These are phyloP conservation scores for Amiota minor DNA, from an alignment of 2,888 invertebrate species.

Conservation along the genomic window DNA sequence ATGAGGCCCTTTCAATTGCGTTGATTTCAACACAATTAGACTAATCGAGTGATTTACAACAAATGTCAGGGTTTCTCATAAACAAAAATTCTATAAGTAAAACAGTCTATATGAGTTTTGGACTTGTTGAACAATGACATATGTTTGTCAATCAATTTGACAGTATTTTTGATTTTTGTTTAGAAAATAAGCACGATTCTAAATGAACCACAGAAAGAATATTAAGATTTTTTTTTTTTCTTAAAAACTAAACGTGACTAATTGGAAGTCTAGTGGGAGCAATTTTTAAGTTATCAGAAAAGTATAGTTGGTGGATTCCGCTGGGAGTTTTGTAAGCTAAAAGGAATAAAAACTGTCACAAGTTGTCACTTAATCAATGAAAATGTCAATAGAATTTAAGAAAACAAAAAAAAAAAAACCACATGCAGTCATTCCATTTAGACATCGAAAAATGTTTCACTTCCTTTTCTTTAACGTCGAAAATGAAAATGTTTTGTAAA, in stretches of 20 bases:
- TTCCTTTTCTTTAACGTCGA: too few relatives aligned
- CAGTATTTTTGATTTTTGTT: slow-evolving; percentile 55
- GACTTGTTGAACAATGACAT: slow-evolving; percentile 40
- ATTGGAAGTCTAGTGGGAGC: slow-evolving; percentile 60
- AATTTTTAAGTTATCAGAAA: slow-evolving; percentile 7
- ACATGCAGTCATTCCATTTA: background rate
- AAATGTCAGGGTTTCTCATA: slow-evolving; percentile 33
- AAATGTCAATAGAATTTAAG: background rate
- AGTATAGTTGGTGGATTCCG: background rate
- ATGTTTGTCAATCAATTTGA: slow-evolving; percentile 62
- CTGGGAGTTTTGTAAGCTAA: background rate
- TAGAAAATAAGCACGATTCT: slow-evolving; percentile 42
- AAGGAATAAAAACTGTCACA: slow-evolving; percentile 27
- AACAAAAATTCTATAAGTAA: too few relatives aligned
- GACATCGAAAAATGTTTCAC: too few relatives aligned
- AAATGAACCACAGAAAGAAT: background rate
- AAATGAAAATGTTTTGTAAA: too few relatives aligned
- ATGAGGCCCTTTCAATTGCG: slow-evolving; percentile 26
- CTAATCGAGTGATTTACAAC: slow-evolving; percentile 64
- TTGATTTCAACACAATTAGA: slow-evolving; percentile 64
- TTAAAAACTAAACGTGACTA: slow-evolving; percentile 54
- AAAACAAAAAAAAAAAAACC: background rate
- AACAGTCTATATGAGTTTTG: too few relatives aligned
- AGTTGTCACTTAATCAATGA: slow-evolving; percentile 31
- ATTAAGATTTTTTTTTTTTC: slow-evolving; percentile 3